These are phyloP conservation scores for Drosophila triauraria DNA, from an alignment of 1,140 invertebrate genomes.

Conservation along the genomic window DNA sequence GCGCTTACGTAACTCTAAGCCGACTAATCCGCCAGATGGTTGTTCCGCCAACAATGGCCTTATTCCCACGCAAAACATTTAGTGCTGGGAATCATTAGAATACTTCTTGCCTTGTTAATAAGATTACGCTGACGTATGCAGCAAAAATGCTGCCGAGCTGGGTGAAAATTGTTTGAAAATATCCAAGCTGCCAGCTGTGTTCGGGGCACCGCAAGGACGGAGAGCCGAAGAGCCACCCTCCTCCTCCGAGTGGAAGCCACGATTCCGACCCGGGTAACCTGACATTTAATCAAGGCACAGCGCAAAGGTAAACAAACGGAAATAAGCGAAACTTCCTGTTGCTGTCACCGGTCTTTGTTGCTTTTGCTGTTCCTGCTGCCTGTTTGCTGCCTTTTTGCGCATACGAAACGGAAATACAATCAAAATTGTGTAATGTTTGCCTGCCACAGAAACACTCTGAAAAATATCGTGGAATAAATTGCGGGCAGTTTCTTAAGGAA, in stretches of 20 bases:
- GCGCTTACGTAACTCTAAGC: slow-evolving; percentile 15
- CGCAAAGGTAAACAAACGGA: slow-evolving; percentile 82
- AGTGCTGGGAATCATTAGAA: slow-evolving; percentile 40
- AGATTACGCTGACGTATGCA: slow-evolving; percentile 41
- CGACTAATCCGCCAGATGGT: slow-evolving; percentile 29
- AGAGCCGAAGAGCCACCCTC: slow-evolving; percentile 17
- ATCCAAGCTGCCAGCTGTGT: slow-evolving; percentile 21
- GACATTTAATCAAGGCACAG: slow-evolving; percentile 81
- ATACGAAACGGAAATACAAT: slow-evolving; percentile 82
- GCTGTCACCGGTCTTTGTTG: slow-evolving; percentile 61
- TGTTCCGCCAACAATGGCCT: slow-evolving; percentile 5
- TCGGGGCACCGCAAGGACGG: slow-evolving; percentile 11
- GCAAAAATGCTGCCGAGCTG: not conserved
- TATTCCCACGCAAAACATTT: slow-evolving; percentile 15
- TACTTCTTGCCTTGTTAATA: slow-evolving; percentile 44
- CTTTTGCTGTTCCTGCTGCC: slow-evolving; percentile 42
- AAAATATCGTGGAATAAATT: not conserved
- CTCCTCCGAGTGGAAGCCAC: slow-evolving; percentile 12
- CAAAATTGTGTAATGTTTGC: slow-evolving; percentile 82
- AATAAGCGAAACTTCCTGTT: slow-evolving; percentile 82
- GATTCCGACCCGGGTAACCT: slow-evolving; percentile 38
- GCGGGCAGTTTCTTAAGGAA: not conserved
- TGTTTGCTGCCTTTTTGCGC: slow-evolving; percentile 59
- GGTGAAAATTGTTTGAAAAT: slow-evolving; percentile 37
- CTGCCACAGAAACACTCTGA: slow-evolving; percentile 33